Conservation (phyloP, 2,888 invertebrate genomes). For the Cosmopolites sordidus region DNA sequence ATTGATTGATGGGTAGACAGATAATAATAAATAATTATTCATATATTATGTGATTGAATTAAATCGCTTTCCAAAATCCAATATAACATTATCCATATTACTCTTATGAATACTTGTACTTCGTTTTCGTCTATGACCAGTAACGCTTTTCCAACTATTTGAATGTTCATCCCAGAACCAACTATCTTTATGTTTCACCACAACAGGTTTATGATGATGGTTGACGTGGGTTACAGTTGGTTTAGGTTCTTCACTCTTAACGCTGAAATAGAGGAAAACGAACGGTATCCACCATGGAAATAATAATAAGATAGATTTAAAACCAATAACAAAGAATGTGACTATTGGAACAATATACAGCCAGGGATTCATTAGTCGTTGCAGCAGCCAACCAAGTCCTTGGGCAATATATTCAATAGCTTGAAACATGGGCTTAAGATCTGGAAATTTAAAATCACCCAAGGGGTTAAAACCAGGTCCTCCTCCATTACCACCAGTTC, state of each 20-base stretch:
- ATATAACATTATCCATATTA: no score
- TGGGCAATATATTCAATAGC: slow-evolving; percentile 34
- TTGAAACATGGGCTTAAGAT: slow-evolving; percentile 41
- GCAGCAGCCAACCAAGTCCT: slow-evolving; percentile 31
- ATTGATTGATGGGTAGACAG: no score
- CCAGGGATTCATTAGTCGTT: slow-evolving; percentile 47
- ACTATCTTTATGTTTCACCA: slow-evolving; percentile 49
- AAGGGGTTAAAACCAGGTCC: slow-evolving; percentile 27
- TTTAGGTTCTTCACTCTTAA: slow-evolving; percentile 34
- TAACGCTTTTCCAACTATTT: slow-evolving; percentile 53
- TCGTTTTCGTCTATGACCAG: slow-evolving; percentile 36
- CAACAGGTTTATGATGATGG: slow-evolving; percentile 42
- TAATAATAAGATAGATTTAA: slow-evolving; percentile 59
- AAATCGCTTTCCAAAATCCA: no score
- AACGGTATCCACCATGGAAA: slow-evolving; percentile 62
- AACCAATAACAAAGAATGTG: slow-evolving; percentile 58
- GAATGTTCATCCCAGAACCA: slow-evolving; percentile 58
- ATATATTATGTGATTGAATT: no score
- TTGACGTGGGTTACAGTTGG: slow-evolving; percentile 38
- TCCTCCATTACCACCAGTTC: slow-evolving; percentile 28
- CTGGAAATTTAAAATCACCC: slow-evolving; percentile 35
- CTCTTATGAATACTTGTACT: slow-evolving; percentile 25
- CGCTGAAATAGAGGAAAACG: slow-evolving; percentile 41
- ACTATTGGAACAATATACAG: slow-evolving; percentile 59
- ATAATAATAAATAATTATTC: no score